Conservation (phyloP, 1,140 invertebrate species). For the Anadara kagoshimensis region DNA sequence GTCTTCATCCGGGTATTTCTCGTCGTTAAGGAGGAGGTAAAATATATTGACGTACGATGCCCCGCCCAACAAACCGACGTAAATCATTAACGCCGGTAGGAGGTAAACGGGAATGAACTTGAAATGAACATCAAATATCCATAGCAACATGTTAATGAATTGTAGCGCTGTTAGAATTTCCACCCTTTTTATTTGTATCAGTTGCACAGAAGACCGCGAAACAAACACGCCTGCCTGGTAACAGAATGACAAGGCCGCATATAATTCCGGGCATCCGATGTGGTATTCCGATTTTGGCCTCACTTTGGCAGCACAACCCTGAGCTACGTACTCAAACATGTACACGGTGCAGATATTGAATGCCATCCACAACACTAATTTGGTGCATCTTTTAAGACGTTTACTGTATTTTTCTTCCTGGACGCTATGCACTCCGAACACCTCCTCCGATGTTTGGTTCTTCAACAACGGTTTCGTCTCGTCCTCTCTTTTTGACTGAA, state of each 20-base stretch:
- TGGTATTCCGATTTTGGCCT: constrained; percentile 60
- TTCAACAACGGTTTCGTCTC: constrained; percentile 3
- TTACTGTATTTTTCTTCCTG: background rate
- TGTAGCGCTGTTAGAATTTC: constrained; percentile 59
- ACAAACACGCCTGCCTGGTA: constrained; percentile 69
- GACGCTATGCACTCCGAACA: background rate
- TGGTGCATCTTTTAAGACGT: constrained; percentile 43
- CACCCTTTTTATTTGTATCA: constrained; percentile 56
- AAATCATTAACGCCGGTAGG: constrained; percentile 62
- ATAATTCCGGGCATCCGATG: constrained; percentile 65
- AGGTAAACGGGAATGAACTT: constrained; percentile 61
- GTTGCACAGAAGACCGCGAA: constrained; percentile 64
- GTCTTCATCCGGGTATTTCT: constrained; percentile 52
- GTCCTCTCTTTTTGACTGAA: constrained; percentile 1
- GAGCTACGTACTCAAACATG: constrained; percentile 66
- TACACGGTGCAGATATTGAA: constrained; percentile 63
- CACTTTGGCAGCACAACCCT: constrained; percentile 65
- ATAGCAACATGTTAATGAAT: constrained; percentile 63
- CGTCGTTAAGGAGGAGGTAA: constrained; percentile 58
- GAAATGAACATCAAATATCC: constrained; percentile 65
- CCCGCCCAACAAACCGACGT: constrained; percentile 64
- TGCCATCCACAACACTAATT: constrained; percentile 52
- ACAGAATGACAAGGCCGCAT: constrained; percentile 62
- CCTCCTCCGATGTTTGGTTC: background rate
- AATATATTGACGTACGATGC: constrained; percentile 70